Evolutionary conservation across 2,797 vertebrate species (phyloP), one percentile per base, ranked within the genome.

Genomic region (Trachurus trachurus): DNA sequence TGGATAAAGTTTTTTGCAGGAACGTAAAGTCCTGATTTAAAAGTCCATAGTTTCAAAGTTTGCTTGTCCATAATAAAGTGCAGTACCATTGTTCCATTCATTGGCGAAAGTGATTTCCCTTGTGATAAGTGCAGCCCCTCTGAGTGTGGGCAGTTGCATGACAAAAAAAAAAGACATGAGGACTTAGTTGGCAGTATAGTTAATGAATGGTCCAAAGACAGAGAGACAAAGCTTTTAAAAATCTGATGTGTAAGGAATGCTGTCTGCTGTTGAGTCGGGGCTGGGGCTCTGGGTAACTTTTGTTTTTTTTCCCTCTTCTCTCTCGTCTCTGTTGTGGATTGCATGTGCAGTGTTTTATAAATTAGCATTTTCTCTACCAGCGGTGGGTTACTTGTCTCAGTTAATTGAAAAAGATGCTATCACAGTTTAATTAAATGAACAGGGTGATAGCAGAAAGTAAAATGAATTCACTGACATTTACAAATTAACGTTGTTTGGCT

Each of bases 401-500:
- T 81, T 92, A 90, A 93, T 90, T 92, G 79, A 90, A 92, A 89
- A 84, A 88, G 81, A 85, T 75, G 34, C 87, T 80, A 90, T 91
- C 87, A 26, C 4, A 26, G 45, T 84, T 86, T 86, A 92, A 91
- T 92, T 92, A 86, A 89, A 86, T 81, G 66, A 83, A 77, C 60
- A 79, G 53, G 26, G 59, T 70, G 87, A 88, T 86, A 80, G 87
- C 11, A 29, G 59, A 53, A 84, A 74, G 69, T 86, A 76, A 85
- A 87, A 82, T 78, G 22, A 86, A 76, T 85, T 78, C 69, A 58
- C 50, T 82, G 72, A 72, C 80, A 79, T 83, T 87, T 81, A 84
- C 66, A 84, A 87, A 87, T 78, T 39, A 57, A 68, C 81, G 42
- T 59, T 85, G 61, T 73, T 26, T 62, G 57, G 54, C 29, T 15